phyloP scores from a whole-genome alignment of 2,113 vertebrate genomes.

The Aegotheles bennettii region DNA sequence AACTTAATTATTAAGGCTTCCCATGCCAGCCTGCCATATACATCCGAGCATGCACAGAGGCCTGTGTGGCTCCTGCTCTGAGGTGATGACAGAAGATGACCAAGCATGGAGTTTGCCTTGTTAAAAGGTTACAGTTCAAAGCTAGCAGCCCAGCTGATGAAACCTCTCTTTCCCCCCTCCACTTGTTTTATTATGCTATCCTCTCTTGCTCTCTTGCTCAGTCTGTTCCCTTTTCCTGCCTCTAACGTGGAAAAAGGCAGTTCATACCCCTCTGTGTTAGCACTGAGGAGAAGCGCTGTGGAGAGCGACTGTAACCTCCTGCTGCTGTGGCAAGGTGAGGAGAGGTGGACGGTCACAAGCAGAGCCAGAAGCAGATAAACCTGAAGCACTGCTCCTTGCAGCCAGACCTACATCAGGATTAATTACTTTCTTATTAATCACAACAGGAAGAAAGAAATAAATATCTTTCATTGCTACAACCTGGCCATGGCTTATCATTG shows the following conservation, averaged over 20 bases:
- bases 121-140: not conserved
- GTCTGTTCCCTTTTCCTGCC: not conserved
- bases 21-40: not conserved
- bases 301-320: not conserved
- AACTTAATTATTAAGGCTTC: slow-evolving; percentile 16
- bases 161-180: not conserved
- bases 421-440: not conserved
- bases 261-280: not conserved
- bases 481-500: not conserved
- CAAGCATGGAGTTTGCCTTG: not conserved
- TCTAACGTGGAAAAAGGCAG: not conserved
- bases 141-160: not conserved
- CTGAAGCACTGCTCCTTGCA: not conserved
- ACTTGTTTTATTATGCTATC: not conserved
- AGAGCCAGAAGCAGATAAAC: not conserved
- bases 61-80: not conserved
- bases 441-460: not conserved
- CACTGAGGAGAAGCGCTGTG: not conserved
- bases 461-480: not conserved
- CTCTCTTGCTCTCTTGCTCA: not conserved
- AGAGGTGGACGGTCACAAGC: not conserved
- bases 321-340: not conserved
- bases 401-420: not conserved
- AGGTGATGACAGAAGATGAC: not conserved
- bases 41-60: not conserved